Base-by-base conservation (phyloP, 2,888 invertebrate genomes). In the Ormyrus nitidulus region DNA sequence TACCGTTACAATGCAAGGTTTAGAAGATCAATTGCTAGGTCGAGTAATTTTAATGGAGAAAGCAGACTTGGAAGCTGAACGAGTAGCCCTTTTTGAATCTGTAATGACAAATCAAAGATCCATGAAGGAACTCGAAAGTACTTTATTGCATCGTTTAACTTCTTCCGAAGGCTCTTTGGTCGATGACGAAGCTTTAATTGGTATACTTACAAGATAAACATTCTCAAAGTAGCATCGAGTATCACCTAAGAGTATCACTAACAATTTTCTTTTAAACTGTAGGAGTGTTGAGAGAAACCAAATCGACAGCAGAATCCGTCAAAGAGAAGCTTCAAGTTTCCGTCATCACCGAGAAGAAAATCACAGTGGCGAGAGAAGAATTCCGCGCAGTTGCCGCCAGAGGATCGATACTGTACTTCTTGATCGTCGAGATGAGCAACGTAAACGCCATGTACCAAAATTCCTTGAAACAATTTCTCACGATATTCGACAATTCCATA, bases 391-490 rank as follows among this genome's bases (percentile, higher is more conserved):
- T 99, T 0, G 99, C 99, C 3, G 96, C 96, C 0, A 93, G 98
- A 84, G 98, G 98, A 13, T 98, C 98, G 0, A 98, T 98, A 77
- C 91, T 99, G 1, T 99, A 99, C 88, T 99, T 99, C 89, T 92
- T 99, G 59, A 98, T 99, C 81, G 98, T 98, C 0, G 98, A 99
- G 92, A 98, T 99, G 98, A 97, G 97, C 87, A 95, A 97, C 88
- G 98, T 99, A 0, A 98, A 98, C 88, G 93, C 95, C 8, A 99
- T 99, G 98, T 99, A 99, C 88, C 99, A 99, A 91, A 98, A 98
- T 85, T 97, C 98, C 0, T 91, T 99, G 70, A 97, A 97, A 87
- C 98, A 99, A 89, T 99, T 99, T 91, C 91, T 99, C 62, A 96
- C 94, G 10, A 95, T 98, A 82, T 99, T 99, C 88, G 98, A 99